Conservation (phyloP, 2,888 invertebrate species). For the Frankliniella intonsa region DNA sequence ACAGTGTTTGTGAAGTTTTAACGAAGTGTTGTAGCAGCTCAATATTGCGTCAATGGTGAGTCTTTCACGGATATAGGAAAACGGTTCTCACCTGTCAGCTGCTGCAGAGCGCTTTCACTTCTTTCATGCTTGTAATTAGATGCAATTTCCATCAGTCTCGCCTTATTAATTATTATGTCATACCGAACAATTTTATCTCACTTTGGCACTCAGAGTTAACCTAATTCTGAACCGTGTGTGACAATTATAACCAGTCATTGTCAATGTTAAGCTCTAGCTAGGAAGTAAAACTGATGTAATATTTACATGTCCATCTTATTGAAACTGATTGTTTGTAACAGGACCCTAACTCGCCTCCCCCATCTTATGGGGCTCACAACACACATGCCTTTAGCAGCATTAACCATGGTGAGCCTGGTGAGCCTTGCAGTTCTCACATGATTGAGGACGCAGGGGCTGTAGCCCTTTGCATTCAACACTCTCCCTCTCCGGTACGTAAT, state of each 20-base stretch:
- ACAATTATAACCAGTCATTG: not conserved
- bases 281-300: not conserved
- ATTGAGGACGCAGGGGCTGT: not conserved
- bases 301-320: not conserved
- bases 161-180: not conserved
- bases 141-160: not conserved
- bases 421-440: not conserved
- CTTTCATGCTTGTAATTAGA: too few species aligned
- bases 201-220: not conserved
- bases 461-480: not conserved
- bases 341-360: not conserved
- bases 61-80: not conserved
- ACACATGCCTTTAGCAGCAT: not conserved
- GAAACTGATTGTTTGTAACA: not conserved
- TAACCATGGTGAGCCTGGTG: not conserved
- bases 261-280: not conserved
- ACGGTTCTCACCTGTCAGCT: not conserved
- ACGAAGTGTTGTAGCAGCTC: too few species aligned
- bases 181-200: not conserved
- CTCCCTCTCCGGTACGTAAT: not conserved
- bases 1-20: not conserved
- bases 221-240: not conserved
- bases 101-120: not conserved
- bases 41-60: not conserved
- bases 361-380: not conserved